Evolutionary conservation across 2,113 vertebrate genomes (phyloP), one percentile per base, ranked within the genome.

Genomic region (Cyanocitta stelleri): DNA sequence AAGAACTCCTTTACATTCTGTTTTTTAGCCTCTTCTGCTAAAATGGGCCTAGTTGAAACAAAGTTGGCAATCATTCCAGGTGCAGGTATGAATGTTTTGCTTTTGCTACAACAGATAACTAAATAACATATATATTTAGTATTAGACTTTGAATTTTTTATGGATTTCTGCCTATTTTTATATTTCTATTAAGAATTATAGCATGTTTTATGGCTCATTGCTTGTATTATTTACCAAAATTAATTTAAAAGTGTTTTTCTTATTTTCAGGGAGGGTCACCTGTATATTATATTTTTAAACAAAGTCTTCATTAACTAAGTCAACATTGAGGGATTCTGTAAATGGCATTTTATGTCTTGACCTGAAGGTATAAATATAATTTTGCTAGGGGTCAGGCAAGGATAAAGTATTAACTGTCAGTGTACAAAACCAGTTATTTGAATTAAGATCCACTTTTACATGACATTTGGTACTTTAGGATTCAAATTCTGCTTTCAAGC

Each of bases 1-100:
- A 83, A 87, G 29, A 69, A 37, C 43, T 91, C 2, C 13, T 62
- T 95, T 71, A 68, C 35, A 24, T 93, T 95, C 10, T 93, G 9
- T 62, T 88, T 97, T 95, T 95, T 77, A 99, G 99, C 99, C 26
- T 97, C 98, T 68, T 97, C 98, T 94, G 99, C 99, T 16, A 99
- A 99, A 97, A 99, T 99, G 99, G 99, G 99, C 77, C 97, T 99
- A 15, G 99, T 99, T 81, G 99, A 99, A 97, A 98, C 99, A 19
- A 99, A 99, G 96, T 91, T 99, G 93, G 99, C 99, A 0, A 99
- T 99, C 84, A 99, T 99, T 98, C 99, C 99, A 49, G 99, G 99
- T 95, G 99, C 98, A 98, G 99, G 99, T 99, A 98, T 97, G 98
- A 81, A 75, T 68, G 49, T 35, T 84, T 63, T 59, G 21, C n/a